Base-by-base conservation (phyloP, 2,113 vertebrate species). In the Planiliza haematocheilus region DNA sequence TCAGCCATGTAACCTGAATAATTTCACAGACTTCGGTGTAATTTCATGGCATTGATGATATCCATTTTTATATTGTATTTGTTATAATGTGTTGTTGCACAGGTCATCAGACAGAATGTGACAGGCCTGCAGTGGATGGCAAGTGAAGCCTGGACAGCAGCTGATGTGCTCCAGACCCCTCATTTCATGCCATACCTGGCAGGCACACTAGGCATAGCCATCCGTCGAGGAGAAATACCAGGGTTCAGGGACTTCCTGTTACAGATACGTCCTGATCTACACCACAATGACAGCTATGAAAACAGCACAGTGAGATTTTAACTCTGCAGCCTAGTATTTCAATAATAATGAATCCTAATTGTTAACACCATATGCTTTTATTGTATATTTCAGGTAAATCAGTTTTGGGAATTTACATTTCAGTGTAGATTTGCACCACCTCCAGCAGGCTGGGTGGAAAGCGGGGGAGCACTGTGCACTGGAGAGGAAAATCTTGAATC, bases 111-210 rank as follows among this genome's bases (percentile, higher is more conserved):
- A 11, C 90, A 89, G 30, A 90, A 91, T 51, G 51, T 93, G 4
- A 91, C 83, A 3, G 91, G 81, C 16, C 84, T 79, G 10, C 92
- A 93, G 68, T 94, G 93, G 93, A 86, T 85, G 7, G 86, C 76
- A 2, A 85, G 86, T 80, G 86, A 87, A 77, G 79, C 82, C 1
- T 85, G 86, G 86, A 68, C 53, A 68, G 17, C 73, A 58, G 69
- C 76, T 17, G 4, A 66, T 30, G 79, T 71, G 11, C 50, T 87
- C 2, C 86, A 87, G 12, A 75, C 61, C 5, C 76, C 82, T 9
- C 12, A 38, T 0, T n/a, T 87, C 8, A 83, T 87, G 73, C 86
- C 86, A 0, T 85, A 82, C 46, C 51, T 87, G 18, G 45, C 42
- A 7, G 85, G 85, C 8, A 84, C 79, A 36, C 20, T 87, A 45